A percentile compares a stretch with the other conserved stretches of the same genome.
Evolutionary conservation across 2,888 invertebrate genomes (phyloP).

Genomic region (Anthophora plumipes): DNA sequence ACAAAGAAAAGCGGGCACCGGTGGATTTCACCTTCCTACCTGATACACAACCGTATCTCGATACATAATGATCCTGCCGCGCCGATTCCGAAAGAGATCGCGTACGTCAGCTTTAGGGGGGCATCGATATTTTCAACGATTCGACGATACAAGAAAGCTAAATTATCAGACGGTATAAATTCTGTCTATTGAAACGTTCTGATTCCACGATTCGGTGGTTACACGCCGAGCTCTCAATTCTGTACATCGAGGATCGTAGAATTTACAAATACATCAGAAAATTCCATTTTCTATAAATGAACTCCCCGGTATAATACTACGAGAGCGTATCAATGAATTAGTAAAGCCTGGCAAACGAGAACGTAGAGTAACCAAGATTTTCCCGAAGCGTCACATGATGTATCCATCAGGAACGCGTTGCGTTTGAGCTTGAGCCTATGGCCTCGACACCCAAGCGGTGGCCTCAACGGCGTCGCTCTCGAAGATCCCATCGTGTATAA

Average conservation of each 20-base stretch:
- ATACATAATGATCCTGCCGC: constrained; percentile 39
- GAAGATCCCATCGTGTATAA: constrained; percentile 71
- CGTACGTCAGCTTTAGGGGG: constrained; percentile 15
- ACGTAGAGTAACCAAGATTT: constrained; percentile 14
- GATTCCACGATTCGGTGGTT: background rate
- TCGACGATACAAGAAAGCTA: background rate
- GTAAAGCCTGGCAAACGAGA: background rate
- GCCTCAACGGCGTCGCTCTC: constrained; percentile 64
- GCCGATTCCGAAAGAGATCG: constrained; percentile 37
- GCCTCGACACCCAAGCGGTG: constrained; percentile 65
- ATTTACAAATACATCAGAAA: no score
- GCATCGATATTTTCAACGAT: constrained; percentile 2
- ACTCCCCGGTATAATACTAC: background rate
- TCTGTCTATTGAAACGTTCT: constrained; percentile 4
- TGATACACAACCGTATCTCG: constrained; percentile 28
- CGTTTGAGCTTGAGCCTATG: constrained; percentile 48
- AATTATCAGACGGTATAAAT: background rate
- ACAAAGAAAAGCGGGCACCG: constrained; percentile 47
- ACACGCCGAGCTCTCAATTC: background rate
- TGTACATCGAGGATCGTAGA: no score
- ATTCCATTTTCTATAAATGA: no score
- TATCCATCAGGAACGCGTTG: constrained; percentile 51
- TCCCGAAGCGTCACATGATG: constrained; percentile 25
- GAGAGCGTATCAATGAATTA: background rate
- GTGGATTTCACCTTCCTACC: constrained; percentile 42